Conservation (phyloP, 92 coral and sea anemone genomes). For the Palythoa caribaeorum region DNA sequence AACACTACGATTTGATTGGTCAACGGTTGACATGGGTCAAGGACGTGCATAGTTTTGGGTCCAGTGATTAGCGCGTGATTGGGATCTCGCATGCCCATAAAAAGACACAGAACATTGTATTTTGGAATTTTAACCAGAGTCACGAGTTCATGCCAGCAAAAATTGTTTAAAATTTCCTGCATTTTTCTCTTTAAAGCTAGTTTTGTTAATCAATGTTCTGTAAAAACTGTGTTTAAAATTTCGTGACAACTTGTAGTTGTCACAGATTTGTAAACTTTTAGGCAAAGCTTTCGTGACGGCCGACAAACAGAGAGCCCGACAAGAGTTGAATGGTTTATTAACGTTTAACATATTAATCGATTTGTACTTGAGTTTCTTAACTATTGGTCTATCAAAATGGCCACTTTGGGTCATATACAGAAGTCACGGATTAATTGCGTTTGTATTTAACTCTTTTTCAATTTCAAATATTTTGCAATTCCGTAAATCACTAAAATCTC, state of each 20-base stretch:
- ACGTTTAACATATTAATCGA: not conserved
- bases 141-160: slow-evolving; percentile 20
- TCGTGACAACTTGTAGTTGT: not conserved
- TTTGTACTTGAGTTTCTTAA: not conserved
- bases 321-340: no score
- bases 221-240: not conserved
- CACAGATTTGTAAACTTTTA: not conserved
- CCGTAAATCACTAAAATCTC: not conserved
- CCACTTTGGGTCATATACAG: not conserved
- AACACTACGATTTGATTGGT: slow-evolving; percentile 77
- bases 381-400: not conserved
- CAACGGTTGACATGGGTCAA: slow-evolving; percentile 21
- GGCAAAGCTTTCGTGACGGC: not conserved
- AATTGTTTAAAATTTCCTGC: not conserved
- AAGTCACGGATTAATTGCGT: not conserved
- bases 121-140: not conserved
- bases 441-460: not conserved
- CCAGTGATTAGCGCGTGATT: slow-evolving; percentile 92
- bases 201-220: not conserved
- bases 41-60: slow-evolving; percentile 29
- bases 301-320: not conserved
- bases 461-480: not conserved
- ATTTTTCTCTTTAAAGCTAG: not conserved
- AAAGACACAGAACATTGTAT: slow-evolving; percentile 17
- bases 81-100: slow-evolving; percentile 18